A percentile compares a stretch with the other conserved stretches of the same genome.
Evolutionary conservation across 1,140 invertebrate species (phyloP).

Genomic region (Drosophila neocordata): DNA sequence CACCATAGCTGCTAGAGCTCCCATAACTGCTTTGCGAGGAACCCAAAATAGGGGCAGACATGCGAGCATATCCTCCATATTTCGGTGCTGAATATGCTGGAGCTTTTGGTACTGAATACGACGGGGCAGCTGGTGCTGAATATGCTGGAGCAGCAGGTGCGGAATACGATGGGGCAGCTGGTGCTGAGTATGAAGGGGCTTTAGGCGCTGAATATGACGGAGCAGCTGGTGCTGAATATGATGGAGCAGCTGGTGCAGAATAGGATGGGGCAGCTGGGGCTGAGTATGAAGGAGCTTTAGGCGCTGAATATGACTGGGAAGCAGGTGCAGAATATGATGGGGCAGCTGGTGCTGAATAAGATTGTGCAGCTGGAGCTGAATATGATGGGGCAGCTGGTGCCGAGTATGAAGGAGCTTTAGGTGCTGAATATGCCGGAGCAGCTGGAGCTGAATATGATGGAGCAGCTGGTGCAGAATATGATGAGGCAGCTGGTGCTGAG

Average conservation of each 20-base stretch:
- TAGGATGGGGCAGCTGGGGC: slow-evolving; percentile 27
- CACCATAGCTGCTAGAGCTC: slow-evolving; percentile 28
- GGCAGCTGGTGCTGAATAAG: slow-evolving; percentile 27
- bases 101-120: slow-evolving; percentile 17
- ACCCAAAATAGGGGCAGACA: slow-evolving; percentile 33
- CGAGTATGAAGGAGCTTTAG: background rate
- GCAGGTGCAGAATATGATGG: slow-evolving; percentile 28
- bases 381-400: slow-evolving; percentile 14
- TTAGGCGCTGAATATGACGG: slow-evolving; percentile 29
- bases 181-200: slow-evolving; percentile 27
- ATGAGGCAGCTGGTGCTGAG: background rate
- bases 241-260: slow-evolving; percentile 44
- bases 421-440: slow-evolving; percentile 13
- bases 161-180: slow-evolving; percentile 23
- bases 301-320: slow-evolving; percentile 31
- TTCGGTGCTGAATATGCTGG: slow-evolving; percentile 38
- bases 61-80: slow-evolving; percentile 49
- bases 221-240: slow-evolving; percentile 15
- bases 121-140: slow-evolving; percentile 26
- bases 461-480: background rate
- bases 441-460: background rate
- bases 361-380: slow-evolving; percentile 14
- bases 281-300: slow-evolving; percentile 25
- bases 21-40: slow-evolving; percentile 32
- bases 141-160: slow-evolving; percentile 18